phyloP scores from a whole-genome alignment of 2,888 invertebrate genomes.

The Meiosimyza decipiens region DNA sequence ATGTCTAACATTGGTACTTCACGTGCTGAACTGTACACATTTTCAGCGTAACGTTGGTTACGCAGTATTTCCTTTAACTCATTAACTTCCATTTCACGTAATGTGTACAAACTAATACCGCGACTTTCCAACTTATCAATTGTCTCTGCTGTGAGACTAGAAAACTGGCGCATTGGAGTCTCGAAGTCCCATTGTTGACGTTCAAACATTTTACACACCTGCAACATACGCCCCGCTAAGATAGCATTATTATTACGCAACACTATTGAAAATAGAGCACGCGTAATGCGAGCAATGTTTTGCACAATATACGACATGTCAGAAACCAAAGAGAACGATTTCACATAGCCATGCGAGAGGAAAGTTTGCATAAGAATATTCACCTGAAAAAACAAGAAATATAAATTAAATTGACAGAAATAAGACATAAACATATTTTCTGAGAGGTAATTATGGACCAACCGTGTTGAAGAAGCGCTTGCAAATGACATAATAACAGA shows the following conservation, averaged over 20 bases:
- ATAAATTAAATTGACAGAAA: not conserved
- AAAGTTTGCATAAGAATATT: slow-evolving; percentile 93
- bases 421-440: not conserved
- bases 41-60: slow-evolving; percentile 76
- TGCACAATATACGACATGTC: slow-evolving; percentile 69
- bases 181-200: slow-evolving; percentile 89
- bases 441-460: not conserved
- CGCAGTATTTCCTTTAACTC: slow-evolving; percentile 87
- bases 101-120: slow-evolving; percentile 78
- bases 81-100: slow-evolving; percentile 87
- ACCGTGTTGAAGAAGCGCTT: not conserved
- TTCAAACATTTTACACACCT: slow-evolving; percentile 93
- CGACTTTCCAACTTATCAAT: slow-evolving; percentile 84
- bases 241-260: slow-evolving; percentile 90
- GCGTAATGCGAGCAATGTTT: slow-evolving; percentile 90
- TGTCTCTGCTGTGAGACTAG: slow-evolving; percentile 79
- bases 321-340: slow-evolving; percentile 67
- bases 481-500: too few relatives aligned
- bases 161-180: slow-evolving; percentile 88
- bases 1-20: slow-evolving; percentile 88
- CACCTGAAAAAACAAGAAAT: slow-evolving; percentile 46
- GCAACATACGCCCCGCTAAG: slow-evolving; percentile 85
- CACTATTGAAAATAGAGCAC: slow-evolving; percentile 95
- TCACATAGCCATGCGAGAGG: slow-evolving; percentile 83
- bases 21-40: slow-evolving; percentile 84